Base-by-base conservation (phyloP, 2,888 invertebrate species). In the Metacarcinus magister region DNA sequence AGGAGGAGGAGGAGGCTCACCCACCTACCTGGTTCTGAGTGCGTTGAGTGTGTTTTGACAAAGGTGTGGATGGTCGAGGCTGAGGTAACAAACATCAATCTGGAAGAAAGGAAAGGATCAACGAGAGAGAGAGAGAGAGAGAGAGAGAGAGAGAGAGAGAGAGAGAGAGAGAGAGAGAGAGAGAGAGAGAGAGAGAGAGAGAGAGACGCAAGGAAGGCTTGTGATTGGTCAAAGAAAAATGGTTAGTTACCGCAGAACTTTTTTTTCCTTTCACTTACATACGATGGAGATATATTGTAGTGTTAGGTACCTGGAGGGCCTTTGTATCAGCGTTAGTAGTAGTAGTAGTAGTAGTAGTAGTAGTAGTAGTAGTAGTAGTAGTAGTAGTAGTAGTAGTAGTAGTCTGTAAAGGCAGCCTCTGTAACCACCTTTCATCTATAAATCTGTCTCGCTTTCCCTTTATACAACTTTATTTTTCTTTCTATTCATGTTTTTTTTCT, bases 161-260 rank as follows among this genome's bases (percentile, higher is more conserved):
- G 82, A 82, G 82, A 82, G 82, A 82, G 82, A 82, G 82, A 82
- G 82, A 82, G 67, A 67, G 67, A 67, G 67, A 23, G 23, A 23
- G 23, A 23, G 67, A 67, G 67, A 67, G 23, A 67, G 23, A 67
- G 67, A 82, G 82, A 32, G 28, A 82, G 82, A 13, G n/a, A 82
- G 82, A 82, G 82, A 82, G 82, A 82, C 2, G 28, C 28, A 32
- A 2, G 32, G 82, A 82, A 28, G 32, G 32, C 82, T 19, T 10
- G 13, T 28, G 32, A 10, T 32, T n/a, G 67, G 23, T n/a, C 67
- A 67, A n/a, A n/a, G 67, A n/a, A 5, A 16, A n/a, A 54, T 13
- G 16, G 54, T 8, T 16, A 54, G 54, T 54, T 54, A 54, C 2
- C 2, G 54, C 16, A 16, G 54, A 54, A 54, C 8, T 54, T 54